Evolutionary conservation across 23 tunicate species (phyloP).

Genomic region (Ciona savignyi): DNA sequence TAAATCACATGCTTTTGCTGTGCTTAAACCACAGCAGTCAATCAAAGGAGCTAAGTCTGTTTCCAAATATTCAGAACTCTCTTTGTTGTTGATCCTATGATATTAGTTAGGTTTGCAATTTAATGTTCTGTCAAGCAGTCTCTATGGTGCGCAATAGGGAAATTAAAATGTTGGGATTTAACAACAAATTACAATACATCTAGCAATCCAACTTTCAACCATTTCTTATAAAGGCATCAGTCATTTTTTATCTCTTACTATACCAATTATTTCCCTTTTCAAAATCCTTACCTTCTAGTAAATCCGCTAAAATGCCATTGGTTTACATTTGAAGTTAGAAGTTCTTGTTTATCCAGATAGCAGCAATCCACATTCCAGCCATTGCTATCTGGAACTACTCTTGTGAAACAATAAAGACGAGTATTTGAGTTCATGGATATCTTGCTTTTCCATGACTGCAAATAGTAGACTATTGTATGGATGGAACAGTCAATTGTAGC

Average conservation of each 20-base stretch:
- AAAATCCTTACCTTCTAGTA: conserved; percentile 38
- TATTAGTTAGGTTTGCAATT: too few species aligned
- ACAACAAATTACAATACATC: too few species aligned
- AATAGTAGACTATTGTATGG: too few species aligned
- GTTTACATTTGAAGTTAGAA: conserved; percentile 13
- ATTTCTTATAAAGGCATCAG: not conserved
- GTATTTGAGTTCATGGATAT: not conserved
- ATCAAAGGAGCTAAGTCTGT: conserved; percentile 43
- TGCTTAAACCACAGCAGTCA: conserved; percentile 35
- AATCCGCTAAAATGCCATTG: conserved; percentile 74
- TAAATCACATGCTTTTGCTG: conserved; percentile 22
- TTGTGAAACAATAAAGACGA: conserved; percentile 37
- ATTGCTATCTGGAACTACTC: conserved; percentile 16
- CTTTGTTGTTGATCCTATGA: conserved; percentile 27
- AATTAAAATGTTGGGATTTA: too few species aligned
- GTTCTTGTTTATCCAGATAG: conserved; percentile 24
- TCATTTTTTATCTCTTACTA: too few species aligned
- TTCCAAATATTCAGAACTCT: conserved; percentile 7
- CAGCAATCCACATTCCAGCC: conserved; percentile 95
- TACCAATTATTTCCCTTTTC: not conserved
- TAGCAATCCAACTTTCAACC: not conserved
- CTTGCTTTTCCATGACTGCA: not conserved
- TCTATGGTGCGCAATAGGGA: too few species aligned
- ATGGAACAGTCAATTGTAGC: too few species aligned
- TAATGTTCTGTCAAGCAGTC: too few species aligned